Evolutionary conservation across 2,113 vertebrate species (phyloP), one percentile per base, ranked within the genome.

Genomic region (Cettia cetti): DNA sequence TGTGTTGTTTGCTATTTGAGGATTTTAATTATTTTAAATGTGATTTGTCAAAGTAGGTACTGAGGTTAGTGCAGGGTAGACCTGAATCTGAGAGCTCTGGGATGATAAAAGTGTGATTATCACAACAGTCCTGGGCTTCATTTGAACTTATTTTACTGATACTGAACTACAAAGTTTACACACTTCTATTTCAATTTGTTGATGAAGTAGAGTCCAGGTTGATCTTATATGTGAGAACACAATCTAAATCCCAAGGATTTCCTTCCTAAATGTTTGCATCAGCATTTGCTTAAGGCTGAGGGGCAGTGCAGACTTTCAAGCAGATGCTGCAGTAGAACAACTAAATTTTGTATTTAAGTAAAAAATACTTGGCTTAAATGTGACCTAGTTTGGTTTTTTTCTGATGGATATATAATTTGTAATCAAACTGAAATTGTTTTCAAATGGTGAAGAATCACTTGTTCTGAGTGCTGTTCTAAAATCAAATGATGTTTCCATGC

Each of bases 161-260:
- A 42, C 45, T 75, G 81, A 78, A 22, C 54, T 79, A 31, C 53
- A 22, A 39, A 35, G 8, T 53, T 80, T 86, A 47, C 79, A 60
- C 39, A 50, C 3, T 86, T 90, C 4, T 86, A 45, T 35, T 87
- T 72, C 61, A 53, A 39, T 86, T 95, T 94, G 50, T 89, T 97
- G 63, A 81, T 88, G 90, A 18, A 74, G 14, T 37, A 69, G 37
- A 26, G 37, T 60, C 60, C 47, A 56, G 31, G 66, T 69, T 96
- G n/a, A 82, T 88, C 5, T 68, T 87, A 89, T 30, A 49, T 69
- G 26, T 56, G 64, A 91, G 27, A 89, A 64, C 8, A 70, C 35
- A 75, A 33, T 54, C 31, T 71, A 83, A 86, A 88, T 65, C 21
- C 33, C 79, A 76, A 96, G 81, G 86, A 68, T 91, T 95, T 94